Base-by-base conservation (phyloP, 2,797 vertebrate genomes). In the Danio kyathit region DNA sequence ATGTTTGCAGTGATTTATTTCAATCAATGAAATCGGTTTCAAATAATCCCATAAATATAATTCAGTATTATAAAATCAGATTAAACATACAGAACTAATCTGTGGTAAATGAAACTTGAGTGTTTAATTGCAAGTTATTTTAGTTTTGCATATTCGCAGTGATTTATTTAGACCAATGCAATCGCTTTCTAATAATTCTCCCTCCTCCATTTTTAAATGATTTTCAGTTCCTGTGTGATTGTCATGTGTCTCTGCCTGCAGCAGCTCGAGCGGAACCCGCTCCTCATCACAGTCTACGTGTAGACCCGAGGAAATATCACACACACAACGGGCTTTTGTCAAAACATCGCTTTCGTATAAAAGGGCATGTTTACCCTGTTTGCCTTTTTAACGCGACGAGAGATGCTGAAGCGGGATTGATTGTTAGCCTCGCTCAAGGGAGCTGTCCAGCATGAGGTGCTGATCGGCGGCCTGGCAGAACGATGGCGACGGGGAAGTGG, bases 401-500 rank as follows among this genome's bases (percentile, higher is more conserved):
- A 16, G 8, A 71, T 72, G 80, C 44, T 41, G 21, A 52, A 48
- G 19, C 65, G 46, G 64, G 63, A 71, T 60, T 61, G 66, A 76
- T n/a, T 52, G 38, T 48, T 29, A 56, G 84, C 56, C 16, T 61
- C 44, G 76, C 63, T 79, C 59, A 12, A 57, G 69, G 86, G 82
- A 74, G 85, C 81, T 84, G 82, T 85, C 79, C 78, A 74, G 13
- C 16, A 80, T 80, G 78, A 80, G 60, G 78, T 80, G 78, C 78
- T 80, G 78, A 80, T 73, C 60, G 78, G 78, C 70, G 78, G 78
- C 78, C 78, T 80, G 49, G 38, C 67, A 65, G 49, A 80, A 65
- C 92, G 87, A 96, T 96, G 95, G 95, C 96, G 95, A 95, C 95
- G 86, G 96, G 95, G 91, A 95, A 95, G 92, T 93, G 95, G 85